Evolutionary conservation across 2,888 invertebrate genomes (phyloP), one percentile per base, ranked within the genome.

Genomic region (Candidula unifasciata): DNA sequence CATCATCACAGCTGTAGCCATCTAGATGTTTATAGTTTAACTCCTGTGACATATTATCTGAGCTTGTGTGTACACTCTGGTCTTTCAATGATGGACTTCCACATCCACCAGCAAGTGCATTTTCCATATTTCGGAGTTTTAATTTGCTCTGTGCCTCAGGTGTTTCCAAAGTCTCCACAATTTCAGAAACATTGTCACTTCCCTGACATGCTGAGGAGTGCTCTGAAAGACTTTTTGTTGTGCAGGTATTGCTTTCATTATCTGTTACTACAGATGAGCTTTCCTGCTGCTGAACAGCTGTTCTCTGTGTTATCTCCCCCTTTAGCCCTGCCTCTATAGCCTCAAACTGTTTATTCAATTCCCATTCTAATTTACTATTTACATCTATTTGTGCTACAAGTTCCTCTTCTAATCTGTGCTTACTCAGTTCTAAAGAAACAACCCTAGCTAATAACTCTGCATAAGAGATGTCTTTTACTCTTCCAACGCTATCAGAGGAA

Each of bases 371-470:
- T 3, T 76, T 60, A 52, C 57, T 68, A 54, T 77, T 77, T 5
- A 78, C 66, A 44, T 79, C 44, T 52, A 71, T 33, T 21, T 83
- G 76, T 5, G n/a, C 30, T 44, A 37, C 52, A 27, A 86, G 69
- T 27, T 69, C 80, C 60, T 83, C 71, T 66, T 86, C 83, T 60
- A 86, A 35, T 66, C 33, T 44, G 21, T 68, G 71, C 52, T 80
- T 83, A 35, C 71, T 60, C 44, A 71, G 60, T 30, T 86, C 86
- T 60, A 83, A 44, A 37, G 68, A 77, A 24, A 81, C 24, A 33
- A 83, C 33, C 8, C 68, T 76, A 33, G 69, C 69, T n/a, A 86
- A 54, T 13, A 86, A 35, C 24, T 83, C 77, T 64, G 60, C 21
- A 52, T 81, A 68, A 30, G 81, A 71, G 27, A 78, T 30, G 0